phyloP scores from a whole-genome alignment of 53 echinoderm and acorn worm genomes.

The Astropecten irregularis region DNA sequence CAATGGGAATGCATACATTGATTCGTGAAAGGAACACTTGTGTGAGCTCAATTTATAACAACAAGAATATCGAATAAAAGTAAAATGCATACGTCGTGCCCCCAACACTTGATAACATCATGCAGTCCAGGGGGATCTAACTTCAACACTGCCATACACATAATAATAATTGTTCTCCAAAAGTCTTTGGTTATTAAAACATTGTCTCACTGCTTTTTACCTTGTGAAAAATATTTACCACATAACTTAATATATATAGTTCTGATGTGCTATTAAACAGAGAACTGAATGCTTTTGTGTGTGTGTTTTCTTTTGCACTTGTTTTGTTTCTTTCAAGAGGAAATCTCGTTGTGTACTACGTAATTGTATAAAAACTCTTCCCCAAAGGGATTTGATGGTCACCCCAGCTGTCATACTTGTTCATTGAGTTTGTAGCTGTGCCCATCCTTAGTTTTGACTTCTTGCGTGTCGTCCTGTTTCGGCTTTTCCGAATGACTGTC shows the following conservation, averaged over 20 bases:
- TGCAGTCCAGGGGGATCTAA: conserved; percentile 15
- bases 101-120: conserved; percentile 31
- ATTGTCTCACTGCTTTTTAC: not conserved
- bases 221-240: conserved; percentile 31
- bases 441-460: not conserved
- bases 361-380: conserved; percentile 30
- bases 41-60: conserved; percentile 41
- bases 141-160: not conserved
- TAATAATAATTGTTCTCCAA: conserved; percentile 7
- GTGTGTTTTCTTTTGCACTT: no score
- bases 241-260: conserved; percentile 28
- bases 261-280: conserved; percentile 7
- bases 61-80: no score
- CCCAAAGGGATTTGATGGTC: no score
- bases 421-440: not conserved
- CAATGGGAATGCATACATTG: conserved; percentile 54
- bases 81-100: conserved; percentile 43
- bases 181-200: conserved; percentile 37
- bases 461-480: not conserved
- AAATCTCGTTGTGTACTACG: no score
- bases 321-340: no score
- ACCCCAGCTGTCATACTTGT: conserved; percentile 42
- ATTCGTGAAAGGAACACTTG: conserved; percentile 56
- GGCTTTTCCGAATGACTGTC: not conserved
- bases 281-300: conserved; percentile 4